phyloP scores from a whole-genome alignment of 1,140 invertebrate genomes.

The Andricus grossulariae region DNA sequence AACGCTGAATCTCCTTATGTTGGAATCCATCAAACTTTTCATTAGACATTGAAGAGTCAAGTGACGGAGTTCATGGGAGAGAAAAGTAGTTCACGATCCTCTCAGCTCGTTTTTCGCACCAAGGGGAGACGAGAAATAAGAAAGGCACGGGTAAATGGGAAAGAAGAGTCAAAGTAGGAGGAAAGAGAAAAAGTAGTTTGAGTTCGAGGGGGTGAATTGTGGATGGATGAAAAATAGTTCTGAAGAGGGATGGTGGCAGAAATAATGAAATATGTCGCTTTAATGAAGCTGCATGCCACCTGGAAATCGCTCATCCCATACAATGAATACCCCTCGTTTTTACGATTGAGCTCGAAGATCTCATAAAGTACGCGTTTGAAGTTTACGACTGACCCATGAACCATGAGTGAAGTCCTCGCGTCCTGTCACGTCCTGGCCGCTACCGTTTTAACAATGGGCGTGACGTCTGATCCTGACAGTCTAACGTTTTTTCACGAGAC shows the following conservation, averaged over 20 bases:
- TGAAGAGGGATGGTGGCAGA: background rate
- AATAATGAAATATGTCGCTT: conserved; percentile 19
- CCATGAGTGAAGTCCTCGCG: background rate
- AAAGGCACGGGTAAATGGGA: conserved; percentile 13
- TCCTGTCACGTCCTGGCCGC: background rate
- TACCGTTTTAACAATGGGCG: background rate
- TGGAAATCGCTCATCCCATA: background rate
- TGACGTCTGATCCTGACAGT: background rate
- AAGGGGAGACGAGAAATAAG: conserved; percentile 7
- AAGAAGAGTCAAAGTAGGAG: background rate
- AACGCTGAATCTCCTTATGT: background rate
- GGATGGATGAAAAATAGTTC: background rate
- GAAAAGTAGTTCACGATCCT: conserved; percentile 29
- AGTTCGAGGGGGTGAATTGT: background rate
- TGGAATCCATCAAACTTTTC: conserved; percentile 16
- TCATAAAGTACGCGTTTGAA: conserved; percentile 15
- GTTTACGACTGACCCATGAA: conserved; percentile 6
- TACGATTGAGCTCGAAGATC: background rate
- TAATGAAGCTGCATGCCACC: conserved; percentile 22
- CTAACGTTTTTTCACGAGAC: background rate
- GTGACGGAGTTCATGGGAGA: conserved; percentile 10
- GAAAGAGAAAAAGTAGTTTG: background rate
- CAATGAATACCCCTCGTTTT: background rate
- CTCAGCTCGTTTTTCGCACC: conserved; percentile 23
- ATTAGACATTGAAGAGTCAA: conserved; percentile 16